Evolutionary conservation across 1,140 invertebrate species (phyloP).

Genomic region (Lamellibrachia luymesi): DNA sequence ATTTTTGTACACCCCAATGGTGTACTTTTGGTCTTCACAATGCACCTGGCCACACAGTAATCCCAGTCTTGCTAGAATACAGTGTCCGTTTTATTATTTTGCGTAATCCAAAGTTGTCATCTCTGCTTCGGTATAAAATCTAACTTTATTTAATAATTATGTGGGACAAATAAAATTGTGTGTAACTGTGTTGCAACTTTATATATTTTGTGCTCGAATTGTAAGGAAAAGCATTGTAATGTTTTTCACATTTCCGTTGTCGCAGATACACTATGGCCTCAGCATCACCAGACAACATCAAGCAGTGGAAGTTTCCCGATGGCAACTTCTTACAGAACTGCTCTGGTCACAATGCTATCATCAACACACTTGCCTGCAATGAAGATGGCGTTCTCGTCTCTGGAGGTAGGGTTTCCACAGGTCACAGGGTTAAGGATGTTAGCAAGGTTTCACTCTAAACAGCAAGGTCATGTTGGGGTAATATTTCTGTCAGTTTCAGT

Average conservation of each 20-base stretch:
- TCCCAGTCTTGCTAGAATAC: background rate
- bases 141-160: no score
- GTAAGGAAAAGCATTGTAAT: background rate
- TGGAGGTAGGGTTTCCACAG: slow-evolving; percentile 66
- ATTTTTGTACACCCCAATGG: background rate
- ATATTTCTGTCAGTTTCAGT: background rate
- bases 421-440: background rate
- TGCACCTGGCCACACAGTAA: background rate
- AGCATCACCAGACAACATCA: slow-evolving; percentile 97
- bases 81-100: no score
- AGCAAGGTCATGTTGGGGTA: background rate
- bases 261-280: slow-evolving; percentile 91
- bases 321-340: slow-evolving; percentile 98
- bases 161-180: background rate
- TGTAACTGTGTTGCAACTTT: no score
- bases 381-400: slow-evolving; percentile 92
- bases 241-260: slow-evolving; percentile 29
- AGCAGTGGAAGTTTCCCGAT: slow-evolving; percentile 98
- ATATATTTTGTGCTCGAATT: background rate
- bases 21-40: background rate
- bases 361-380: slow-evolving; percentile 95
- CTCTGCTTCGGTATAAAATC: no score
- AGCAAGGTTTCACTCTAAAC: background rate
- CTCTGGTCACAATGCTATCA: slow-evolving; percentile 94
- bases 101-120: no score